A percentile compares a stretch with the other conserved stretches of the same genome.
phyloP scores from a whole-genome alignment of 2,888 invertebrate species.

The Yponomeuta plumbellus region DNA sequence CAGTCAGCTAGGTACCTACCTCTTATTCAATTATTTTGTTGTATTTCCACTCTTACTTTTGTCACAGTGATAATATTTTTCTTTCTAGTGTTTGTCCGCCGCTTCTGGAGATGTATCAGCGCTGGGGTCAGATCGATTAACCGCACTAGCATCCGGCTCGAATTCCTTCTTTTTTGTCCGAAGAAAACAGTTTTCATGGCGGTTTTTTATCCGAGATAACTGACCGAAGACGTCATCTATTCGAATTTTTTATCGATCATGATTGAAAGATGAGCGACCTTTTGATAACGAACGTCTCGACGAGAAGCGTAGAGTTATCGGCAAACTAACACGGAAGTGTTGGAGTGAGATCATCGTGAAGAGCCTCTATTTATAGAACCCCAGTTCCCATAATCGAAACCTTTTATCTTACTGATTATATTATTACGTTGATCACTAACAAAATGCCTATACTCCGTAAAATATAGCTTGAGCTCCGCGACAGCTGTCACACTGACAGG shows the following conservation, averaged over 20 bases:
- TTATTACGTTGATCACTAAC: not conserved
- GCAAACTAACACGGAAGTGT: slow-evolving; percentile 22
- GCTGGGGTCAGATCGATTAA: slow-evolving; percentile 12
- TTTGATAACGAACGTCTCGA: slow-evolving; percentile 17
- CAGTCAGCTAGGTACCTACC: slow-evolving; percentile 24
- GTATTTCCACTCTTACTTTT: slow-evolving; percentile 38
- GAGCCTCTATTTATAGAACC: slow-evolving; percentile 10
- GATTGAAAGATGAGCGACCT: slow-evolving; percentile 13
- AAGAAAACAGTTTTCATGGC: slow-evolving; percentile 16
- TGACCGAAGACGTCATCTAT: slow-evolving; percentile 18
- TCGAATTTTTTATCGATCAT: slow-evolving; percentile 15
- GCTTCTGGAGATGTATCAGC: not conserved
- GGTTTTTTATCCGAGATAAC: slow-evolving; percentile 17
- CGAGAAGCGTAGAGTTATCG: slow-evolving; percentile 17
- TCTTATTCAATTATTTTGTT: slow-evolving; percentile 33
- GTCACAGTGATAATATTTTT: slow-evolving; percentile 17
- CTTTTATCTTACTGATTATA: not conserved
- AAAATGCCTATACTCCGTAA: not conserved
- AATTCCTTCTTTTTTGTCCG: slow-evolving; percentile 10
- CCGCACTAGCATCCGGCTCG: slow-evolving; percentile 13
- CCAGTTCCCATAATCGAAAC: slow-evolving; percentile 1
- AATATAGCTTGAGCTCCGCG: no score
- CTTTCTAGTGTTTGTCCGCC: not conserved
- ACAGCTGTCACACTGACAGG: no score
- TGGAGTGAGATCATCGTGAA: slow-evolving; percentile 21